These are phyloP conservation scores for Zaprionus africanus DNA, from an alignment of 1,140 invertebrate genomes.

Conservation along the genomic window DNA sequence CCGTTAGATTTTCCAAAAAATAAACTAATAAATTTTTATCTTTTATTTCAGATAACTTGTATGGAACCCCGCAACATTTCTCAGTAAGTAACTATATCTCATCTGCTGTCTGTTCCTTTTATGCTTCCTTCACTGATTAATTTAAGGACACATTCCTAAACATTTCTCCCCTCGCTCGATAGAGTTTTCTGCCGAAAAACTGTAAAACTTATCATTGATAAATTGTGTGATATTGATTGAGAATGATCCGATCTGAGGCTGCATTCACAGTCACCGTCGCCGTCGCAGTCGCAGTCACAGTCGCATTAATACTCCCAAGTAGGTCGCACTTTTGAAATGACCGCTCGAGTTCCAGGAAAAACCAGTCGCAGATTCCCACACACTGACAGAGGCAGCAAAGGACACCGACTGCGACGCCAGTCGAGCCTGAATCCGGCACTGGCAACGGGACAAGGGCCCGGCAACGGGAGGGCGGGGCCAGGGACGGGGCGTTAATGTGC, in stretches of 20 bases:
- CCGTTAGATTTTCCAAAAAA: not conserved
- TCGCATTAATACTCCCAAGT: slow-evolving; percentile 53
- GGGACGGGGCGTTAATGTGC: slow-evolving; percentile 72
- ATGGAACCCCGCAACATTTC: not conserved
- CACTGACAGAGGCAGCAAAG: slow-evolving; percentile 35
- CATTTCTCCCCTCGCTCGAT: slow-evolving; percentile 8
- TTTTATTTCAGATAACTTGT: not conserved
- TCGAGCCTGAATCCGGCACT: slow-evolving; percentile 10
- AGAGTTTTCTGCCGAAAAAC: slow-evolving; percentile 22
- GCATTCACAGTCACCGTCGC: not conserved
- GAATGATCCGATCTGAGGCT: slow-evolving; percentile 23
- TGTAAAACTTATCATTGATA: slow-evolving; percentile 45
- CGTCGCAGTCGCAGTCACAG: not conserved
- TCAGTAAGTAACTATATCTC: not conserved
- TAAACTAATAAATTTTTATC: not conserved
- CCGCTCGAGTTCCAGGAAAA: slow-evolving; percentile 68
- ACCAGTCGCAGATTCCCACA: slow-evolving; percentile 6
- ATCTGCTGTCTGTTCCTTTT: not conserved
- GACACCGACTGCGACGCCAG: slow-evolving; percentile 30
- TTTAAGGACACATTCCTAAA: slow-evolving; percentile 24
- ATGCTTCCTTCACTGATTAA: slow-evolving; percentile 30
- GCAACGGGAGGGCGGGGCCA: not conserved
- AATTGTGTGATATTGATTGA: slow-evolving; percentile 63
- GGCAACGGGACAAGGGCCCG: not conserved
- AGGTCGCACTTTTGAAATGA: slow-evolving; percentile 70